Evolutionary conservation across 2,797 vertebrate genomes (phyloP).

Genomic region (Ataeniobius toweri): DNA sequence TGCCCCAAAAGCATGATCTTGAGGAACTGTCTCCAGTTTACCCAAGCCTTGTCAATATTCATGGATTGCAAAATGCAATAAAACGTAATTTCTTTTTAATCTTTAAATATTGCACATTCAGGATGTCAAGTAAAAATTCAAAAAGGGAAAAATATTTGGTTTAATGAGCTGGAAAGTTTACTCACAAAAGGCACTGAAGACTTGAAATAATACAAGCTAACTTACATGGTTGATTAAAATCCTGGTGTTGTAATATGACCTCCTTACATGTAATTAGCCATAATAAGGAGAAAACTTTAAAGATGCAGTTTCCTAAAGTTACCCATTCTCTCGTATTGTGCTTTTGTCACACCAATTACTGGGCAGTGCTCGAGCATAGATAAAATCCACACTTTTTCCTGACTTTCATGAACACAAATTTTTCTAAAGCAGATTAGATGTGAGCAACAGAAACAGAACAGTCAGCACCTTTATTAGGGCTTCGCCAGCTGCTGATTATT

Average conservation of each 20-base stretch:
- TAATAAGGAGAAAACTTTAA: constrained; percentile 59
- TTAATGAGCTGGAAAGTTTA: constrained; percentile 9
- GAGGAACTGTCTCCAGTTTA: constrained; percentile 20
- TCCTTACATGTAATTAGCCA: constrained; percentile 58
- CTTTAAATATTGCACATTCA: not conserved
- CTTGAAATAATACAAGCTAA: constrained; percentile 9
- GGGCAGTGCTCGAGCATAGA: not conserved
- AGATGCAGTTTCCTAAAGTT: constrained; percentile 32
- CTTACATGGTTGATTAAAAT: constrained; percentile 26
- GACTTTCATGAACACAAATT: constrained; percentile 15
- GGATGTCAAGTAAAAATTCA: not conserved
- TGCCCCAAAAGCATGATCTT: constrained; percentile 35
- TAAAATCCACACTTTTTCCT: not conserved
- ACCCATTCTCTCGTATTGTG: constrained; percentile 17
- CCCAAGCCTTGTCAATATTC: not conserved
- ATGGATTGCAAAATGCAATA: not conserved
- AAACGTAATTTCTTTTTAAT: not conserved
- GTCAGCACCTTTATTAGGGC: constrained; percentile 1
- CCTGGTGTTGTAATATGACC: constrained; percentile 44
- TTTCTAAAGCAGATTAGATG: constrained; percentile 9
- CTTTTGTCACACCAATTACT: constrained; percentile 11
- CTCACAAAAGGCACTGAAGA: constrained; percentile 4
- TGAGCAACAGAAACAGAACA: constrained; percentile 6
- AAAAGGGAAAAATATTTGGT: constrained; percentile 7
- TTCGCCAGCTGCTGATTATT: constrained; percentile 32